Evolutionary conservation across 1,140 invertebrate species (phyloP), one percentile per base, ranked within the genome.

Genomic region (Campoletis sonorensis): DNA sequence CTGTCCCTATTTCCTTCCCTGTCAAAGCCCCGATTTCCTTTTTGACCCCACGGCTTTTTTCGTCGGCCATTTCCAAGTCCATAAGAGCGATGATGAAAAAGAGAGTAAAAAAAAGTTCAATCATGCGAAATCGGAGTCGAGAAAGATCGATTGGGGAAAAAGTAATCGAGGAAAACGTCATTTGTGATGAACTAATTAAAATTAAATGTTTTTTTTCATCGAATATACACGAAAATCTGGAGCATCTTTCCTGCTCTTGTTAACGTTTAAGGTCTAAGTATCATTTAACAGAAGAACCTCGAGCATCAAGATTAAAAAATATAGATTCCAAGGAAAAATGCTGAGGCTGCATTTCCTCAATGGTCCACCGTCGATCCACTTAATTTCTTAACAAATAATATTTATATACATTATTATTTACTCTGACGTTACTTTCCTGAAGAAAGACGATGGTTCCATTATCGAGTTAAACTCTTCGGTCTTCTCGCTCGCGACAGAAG

Each of bases 1-100:
- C 87, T 82, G 58, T 86, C 81, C 84, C 85, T 85, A 90, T 91
- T 91, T 91, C 89, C 89, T 80, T 58, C 49, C n/a, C 68, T 79
- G 81, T 80, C 82, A 76, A 70, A 58, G n/a, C 45, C 49, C 23
- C 18, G 21, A 61, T 27, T 72, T 81, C 71, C 64, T 54, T 27
- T n/a, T 40, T 83, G 80, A 83, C 80, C 64, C 51, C 16, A 54
- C 58, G 64, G 77, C 75, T 81, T 83, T 61, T 72, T 70, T 76
- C 51, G 51, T 67, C 67, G 27, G 33, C 30, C 23, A 13, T 27
- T 33, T 33, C 5, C 26, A 18, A 21, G 4, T 70, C 40, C 40
- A 13, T 5, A 13, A 45, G n/a, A n/a, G 40, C 13, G 40, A 45
- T 45, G 1, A 11, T 45, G 8, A 45, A 45, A 45, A 45, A 45